These are phyloP conservation scores for Pao palembangensis DNA, from an alignment of 2,113 vertebrate genomes.

Conservation along the genomic window DNA sequence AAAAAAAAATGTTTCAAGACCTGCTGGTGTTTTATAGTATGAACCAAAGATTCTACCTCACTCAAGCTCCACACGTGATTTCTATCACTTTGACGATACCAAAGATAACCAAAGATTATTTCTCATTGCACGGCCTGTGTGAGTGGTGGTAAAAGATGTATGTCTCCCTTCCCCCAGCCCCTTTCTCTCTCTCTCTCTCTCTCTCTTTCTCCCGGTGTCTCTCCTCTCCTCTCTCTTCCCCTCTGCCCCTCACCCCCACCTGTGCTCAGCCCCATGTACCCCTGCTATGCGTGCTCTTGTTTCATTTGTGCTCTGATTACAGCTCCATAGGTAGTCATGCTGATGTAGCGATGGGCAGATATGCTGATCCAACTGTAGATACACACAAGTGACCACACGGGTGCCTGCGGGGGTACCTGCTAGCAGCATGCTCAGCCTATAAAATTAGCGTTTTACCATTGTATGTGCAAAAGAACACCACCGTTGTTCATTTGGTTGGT, in stretches of 20 bases:
- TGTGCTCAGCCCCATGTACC: slow-evolving; percentile 58
- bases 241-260: slow-evolving; percentile 68
- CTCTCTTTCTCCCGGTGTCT: slow-evolving; percentile 6
- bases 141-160: slow-evolving; percentile 83
- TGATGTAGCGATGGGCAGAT: slow-evolving; percentile 61
- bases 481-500: slow-evolving; percentile 3
- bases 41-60: slow-evolving; percentile 99
- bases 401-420: slow-evolving; percentile 21
- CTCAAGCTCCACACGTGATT: slow-evolving; percentile 99
- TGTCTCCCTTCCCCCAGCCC: slow-evolving; percentile 44
- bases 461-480: no score
- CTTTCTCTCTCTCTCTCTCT: slow-evolving; percentile 7
- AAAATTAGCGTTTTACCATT: no score
- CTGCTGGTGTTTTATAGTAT: slow-evolving; percentile 97
- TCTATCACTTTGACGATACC: slow-evolving; percentile 99
- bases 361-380: slow-evolving; percentile 58
- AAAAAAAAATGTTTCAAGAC: slow-evolving; percentile 80
- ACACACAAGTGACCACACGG: slow-evolving; percentile 42
- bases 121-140: slow-evolving; percentile 87
- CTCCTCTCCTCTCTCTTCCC: slow-evolving; percentile 17
- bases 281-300: slow-evolving; percentile 54
- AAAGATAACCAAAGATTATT: slow-evolving; percentile 99
- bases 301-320: slow-evolving; percentile 64
- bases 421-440: slow-evolving; percentile 3
- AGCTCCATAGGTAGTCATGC: slow-evolving; percentile 59